Base-by-base conservation (phyloP, 2,797 vertebrate species). In the Rhinophrynus dorsalis region DNA sequence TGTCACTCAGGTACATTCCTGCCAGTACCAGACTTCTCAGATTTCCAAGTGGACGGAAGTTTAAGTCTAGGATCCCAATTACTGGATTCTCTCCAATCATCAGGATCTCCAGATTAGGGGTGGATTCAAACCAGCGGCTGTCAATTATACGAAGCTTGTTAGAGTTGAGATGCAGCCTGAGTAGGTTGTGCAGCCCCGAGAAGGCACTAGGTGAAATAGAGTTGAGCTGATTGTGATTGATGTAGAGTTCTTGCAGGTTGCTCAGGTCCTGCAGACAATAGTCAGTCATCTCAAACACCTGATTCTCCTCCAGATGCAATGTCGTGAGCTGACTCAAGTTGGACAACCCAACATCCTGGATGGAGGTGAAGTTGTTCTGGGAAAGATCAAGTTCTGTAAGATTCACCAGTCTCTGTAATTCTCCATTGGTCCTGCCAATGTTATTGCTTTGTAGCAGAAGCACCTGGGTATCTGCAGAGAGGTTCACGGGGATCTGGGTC, bases 21-120 rank as follows among this genome's bases (percentile, higher is more conserved):
- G 97, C 96, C 79, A 99, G 79, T 74, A 99, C 97, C 35, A 99
- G 76, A 76, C 96, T 99, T 77, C 95, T 88, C 74, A 98, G 82
- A 75, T 94, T 98, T 17, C 83, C 84, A 8, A 99, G 91, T 2
- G 96, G 93, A 57, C 89, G 95, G 81, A 99, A 99, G 83, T 98
- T 99, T 83, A 98, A 94, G 78, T 99, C 94, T 64, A 93, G 77
- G 74, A 98, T 95, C 67, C 95, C 95, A 78, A 94, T 87, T 62
- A 99, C 92, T 1, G 96, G 97, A 76, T 99, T 99, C 83, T 98
- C 97, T 23, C 97, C 97, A 68, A 99, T 98, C 96, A 98, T 99
- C 37, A 99, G 92, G 51, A 99, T 98, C 83, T 99, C 97, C 56
- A 99, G 78, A 76, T 97, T 98, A 37, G 96, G 96, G 0, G 95